These are phyloP conservation scores for Scaptomyza parva DNA, from an alignment of 2,888 invertebrate species.

Conservation along the genomic window DNA sequence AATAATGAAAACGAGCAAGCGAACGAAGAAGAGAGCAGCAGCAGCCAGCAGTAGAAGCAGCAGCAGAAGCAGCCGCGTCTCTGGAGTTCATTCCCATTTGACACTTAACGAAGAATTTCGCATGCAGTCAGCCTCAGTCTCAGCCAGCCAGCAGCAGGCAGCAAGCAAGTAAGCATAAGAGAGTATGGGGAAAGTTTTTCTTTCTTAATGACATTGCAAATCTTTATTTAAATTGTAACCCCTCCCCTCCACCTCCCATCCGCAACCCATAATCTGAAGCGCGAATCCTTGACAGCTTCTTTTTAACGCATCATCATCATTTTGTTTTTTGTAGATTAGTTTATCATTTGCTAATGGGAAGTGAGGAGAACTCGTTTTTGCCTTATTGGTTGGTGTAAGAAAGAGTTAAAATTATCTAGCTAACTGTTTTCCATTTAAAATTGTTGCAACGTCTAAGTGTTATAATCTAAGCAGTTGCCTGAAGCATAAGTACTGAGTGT, in stretches of 20 bases:
- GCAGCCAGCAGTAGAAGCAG: neutral
- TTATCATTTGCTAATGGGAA: neutral
- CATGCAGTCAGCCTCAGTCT: constrained; percentile 10
- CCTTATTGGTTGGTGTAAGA: neutral
- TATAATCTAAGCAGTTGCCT: neutral
- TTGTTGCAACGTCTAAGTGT: neutral
- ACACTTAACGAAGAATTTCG: constrained; percentile 53
- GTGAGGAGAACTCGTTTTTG: neutral
- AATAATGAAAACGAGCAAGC: constrained; percentile 20
- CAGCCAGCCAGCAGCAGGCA: neutral
- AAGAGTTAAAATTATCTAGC: neutral
- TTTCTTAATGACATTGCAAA: constrained; percentile 14
- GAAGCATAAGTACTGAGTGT: neutral
- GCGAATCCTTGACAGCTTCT: constrained; percentile 16
- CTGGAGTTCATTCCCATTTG: constrained; percentile 68
- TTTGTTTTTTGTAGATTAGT: neutral
- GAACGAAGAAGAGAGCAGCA: constrained; percentile 8
- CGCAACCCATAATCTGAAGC: neutral
- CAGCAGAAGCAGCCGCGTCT: constrained; percentile 8
- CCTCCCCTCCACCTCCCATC: too few relatives aligned
- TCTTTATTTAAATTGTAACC: constrained; percentile 8
- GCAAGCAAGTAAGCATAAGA: neutral
- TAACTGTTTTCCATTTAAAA: neutral
- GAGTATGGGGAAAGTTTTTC: constrained; percentile 8
- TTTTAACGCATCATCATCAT: neutral